Base-by-base conservation (phyloP, 1,140 invertebrate species). In the Drosophila bifasciata region DNA sequence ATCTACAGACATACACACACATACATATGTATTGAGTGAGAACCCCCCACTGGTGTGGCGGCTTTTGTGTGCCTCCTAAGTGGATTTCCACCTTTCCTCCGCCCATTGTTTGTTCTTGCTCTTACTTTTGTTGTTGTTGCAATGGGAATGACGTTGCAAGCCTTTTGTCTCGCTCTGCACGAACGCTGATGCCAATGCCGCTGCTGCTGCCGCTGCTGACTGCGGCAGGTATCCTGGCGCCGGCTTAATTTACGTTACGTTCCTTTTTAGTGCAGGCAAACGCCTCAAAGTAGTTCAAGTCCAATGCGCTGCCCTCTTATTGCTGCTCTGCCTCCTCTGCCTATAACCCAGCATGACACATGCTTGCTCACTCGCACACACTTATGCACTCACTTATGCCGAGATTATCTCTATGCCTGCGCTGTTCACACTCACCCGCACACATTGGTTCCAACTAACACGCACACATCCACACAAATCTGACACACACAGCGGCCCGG, bases 221-320 rank as follows among this genome's bases (percentile, higher is more conserved):
- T 73, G 64, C 56, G 81, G 78, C 83, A 88, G 83, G 83, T 88
- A 89, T 88, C 84, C 83, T 88, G 83, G 83, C 83, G 83, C 83
- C 83, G 83, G 79, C 84, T 83, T 88, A 88, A 89, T 86, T 88
- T 84, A 84, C 80, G 58, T 76, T 66, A 53, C 41, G 32, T 36
- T 36, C 32, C 32, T 41, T 9, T 64, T 32, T 28, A 36, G 41
- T 36, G 56, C 76, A 84, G 84, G 84, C 79, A 86, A 77, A 60
- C 44, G 52, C 44, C 52, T 51, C 46, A 43, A 61, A 63, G 73
- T 81, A 86, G 76, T 86, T 86, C 73, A 85, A 85, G 81, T 86
- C 81, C 73, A 80, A 66, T 58, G 41, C 55, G 23, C 59, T 61
- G 59, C 59, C 70, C 59, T 61, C 71, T 70, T 79, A 75, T 79